Evolutionary conservation across 2,113 vertebrate species (phyloP).

Genomic region (Perognathus longimembris): DNA sequence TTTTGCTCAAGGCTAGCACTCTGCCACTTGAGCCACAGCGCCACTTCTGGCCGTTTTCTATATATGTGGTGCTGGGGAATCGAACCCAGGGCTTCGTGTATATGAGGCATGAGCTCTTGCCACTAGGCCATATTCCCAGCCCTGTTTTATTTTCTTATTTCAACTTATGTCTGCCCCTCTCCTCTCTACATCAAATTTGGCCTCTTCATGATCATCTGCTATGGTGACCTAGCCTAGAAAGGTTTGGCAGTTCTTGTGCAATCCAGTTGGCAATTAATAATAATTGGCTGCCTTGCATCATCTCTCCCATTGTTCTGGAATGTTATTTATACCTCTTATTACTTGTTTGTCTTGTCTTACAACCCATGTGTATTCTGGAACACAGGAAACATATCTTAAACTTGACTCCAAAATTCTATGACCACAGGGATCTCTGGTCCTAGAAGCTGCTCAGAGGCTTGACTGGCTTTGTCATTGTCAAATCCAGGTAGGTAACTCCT

Average conservation of each 20-base stretch:
- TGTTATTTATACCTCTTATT: conserved; percentile 45
- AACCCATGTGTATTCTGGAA: too few relatives aligned
- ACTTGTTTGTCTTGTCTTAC: too few relatives aligned
- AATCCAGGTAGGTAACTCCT: neutral
- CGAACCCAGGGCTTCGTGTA: too few relatives aligned
- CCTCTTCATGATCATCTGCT: neutral
- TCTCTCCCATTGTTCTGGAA: conserved; percentile 37
- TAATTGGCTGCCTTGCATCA: neutral
- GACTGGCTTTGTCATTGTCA: neutral
- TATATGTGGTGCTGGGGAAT: too few relatives aligned
- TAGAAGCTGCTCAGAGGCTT: neutral
- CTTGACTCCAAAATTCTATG: neutral
- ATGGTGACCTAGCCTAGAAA: conserved; percentile 2
- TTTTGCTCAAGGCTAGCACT: too few relatives aligned
- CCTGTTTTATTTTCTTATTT: neutral
- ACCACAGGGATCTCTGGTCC: neutral
- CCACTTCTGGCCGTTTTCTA: too few relatives aligned
- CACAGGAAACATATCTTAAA: conserved; percentile 13
- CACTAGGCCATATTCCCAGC: too few relatives aligned
- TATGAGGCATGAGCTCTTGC: too few relatives aligned
- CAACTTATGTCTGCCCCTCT: neutral
- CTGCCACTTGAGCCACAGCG: too few relatives aligned
- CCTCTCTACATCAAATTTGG: neutral
- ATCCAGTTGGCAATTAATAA: conserved; percentile 36
- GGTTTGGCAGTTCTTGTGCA: neutral